Base-by-base conservation (phyloP, 2,113 vertebrate genomes). In the Oxygymnocypris stewartii region DNA sequence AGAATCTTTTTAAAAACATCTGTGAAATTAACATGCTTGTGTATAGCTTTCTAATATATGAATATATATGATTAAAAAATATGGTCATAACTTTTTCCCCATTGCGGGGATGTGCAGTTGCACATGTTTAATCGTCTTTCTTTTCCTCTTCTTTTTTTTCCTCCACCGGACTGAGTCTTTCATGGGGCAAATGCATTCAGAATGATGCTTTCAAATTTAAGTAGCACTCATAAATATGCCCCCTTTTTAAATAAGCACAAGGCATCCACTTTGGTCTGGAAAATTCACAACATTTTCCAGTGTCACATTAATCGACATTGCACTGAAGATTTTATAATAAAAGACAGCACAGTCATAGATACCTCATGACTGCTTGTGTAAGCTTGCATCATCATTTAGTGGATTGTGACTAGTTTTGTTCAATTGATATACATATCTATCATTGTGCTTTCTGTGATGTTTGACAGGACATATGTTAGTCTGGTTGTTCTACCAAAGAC, bases 21-120 rank as follows among this genome's bases (percentile, higher is more conserved):
- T 98, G 98, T 99, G 97, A 99, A 99, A 98, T 99, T 98, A 99
- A 99, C 97, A 99, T 98, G 97, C 97, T 99, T 99, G 98, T 99
- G 97, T 98, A 99, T 99, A 99, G 97, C 98, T 99, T 98, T 99
- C 97, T 98, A 98, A 99, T 96, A 95, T 95, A 95, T 95, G 94
- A 94, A 95, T 95, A 94, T 95, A 94, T 95, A 94, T 95, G 93
- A 95, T 94, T 96, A 97, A 57, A 97, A 96, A 95, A 96, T 96
- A 96, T 95, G 95, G 95, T 96, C 95, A 96, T 96, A 96, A 94
- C 95, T 92, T 94, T 96, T 87, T 95, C 96, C 95, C 96, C 96
- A 96, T 96, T 91, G 89, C 92, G 93, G 91, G 90, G 94, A 95
- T 96, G 97, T 99, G 97, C 97, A 92, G 93, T 95, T 96, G 97